Conservation (phyloP, 2,797 vertebrate genomes). For the Loriculus beryllinus region DNA sequence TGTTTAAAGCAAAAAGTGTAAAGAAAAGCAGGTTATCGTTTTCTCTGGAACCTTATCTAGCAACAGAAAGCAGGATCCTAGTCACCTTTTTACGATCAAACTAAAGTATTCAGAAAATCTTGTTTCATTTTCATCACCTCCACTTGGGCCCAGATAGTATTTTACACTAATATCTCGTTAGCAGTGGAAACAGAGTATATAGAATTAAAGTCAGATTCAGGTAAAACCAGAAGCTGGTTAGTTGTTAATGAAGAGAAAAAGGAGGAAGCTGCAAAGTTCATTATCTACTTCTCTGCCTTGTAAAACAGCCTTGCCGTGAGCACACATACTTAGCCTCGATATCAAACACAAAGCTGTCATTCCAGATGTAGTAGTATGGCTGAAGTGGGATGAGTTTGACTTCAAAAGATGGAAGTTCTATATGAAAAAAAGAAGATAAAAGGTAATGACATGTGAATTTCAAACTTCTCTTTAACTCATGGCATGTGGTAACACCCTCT, state of each 20-base stretch:
- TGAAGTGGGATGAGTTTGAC: slow-evolving; percentile 65
- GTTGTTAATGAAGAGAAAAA: not conserved
- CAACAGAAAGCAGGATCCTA: not conserved
- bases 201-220: not conserved
- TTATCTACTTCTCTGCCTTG: not conserved
- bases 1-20: not conserved
- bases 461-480: not conserved
- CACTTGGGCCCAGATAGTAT: not conserved
- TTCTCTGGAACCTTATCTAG: not conserved
- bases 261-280: not conserved
- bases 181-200: not conserved
- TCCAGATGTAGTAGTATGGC: slow-evolving; percentile 61
- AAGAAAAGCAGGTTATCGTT: not conserved
- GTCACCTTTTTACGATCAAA: not conserved
- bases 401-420: slow-evolving; percentile 76
- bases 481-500: not conserved
- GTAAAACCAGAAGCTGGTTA: not conserved
- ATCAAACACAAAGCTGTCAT: slow-evolving; percentile 59
- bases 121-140: not conserved
- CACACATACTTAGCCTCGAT: slow-evolving; percentile 68
- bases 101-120: not conserved
- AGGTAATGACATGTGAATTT: not conserved
- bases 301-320: not conserved
- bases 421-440: not conserved
- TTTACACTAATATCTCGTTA: not conserved